A percentile compares a stretch with the other conserved stretches of the same genome.
Conservation (phyloP, 2,797 vertebrate genomes). For the Serranus cabrilla region DNA sequence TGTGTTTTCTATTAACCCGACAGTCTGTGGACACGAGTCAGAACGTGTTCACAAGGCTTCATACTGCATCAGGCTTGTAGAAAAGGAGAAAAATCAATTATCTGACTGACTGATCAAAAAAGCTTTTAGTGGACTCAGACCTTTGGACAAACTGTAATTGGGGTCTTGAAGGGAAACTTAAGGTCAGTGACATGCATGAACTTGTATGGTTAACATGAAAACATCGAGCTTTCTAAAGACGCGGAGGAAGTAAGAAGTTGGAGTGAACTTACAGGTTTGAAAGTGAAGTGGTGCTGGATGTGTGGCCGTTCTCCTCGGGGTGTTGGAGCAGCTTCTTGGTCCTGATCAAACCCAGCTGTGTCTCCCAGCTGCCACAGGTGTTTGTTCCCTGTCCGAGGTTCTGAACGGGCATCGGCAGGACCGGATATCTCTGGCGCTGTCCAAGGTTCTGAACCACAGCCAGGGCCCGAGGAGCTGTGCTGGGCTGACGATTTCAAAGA, state of each 20-base stretch:
- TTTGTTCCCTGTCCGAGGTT: conserved; percentile 20
- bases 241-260: too few species aligned
- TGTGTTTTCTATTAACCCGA: too few species aligned
- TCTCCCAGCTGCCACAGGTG: conserved; percentile 40
- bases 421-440: neutral
- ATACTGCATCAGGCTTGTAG: neutral
- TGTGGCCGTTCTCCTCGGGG: too few species aligned
- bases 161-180: neutral
- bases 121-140: neutral
- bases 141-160: conserved; percentile 5
- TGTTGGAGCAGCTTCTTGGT: conserved; percentile 13
- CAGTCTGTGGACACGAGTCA: too few species aligned
- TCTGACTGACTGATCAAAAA: too few species aligned
- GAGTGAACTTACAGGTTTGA: too few species aligned
- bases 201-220: neutral
- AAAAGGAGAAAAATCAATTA: too few species aligned
- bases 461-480: neutral
- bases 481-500: conserved; percentile 3
- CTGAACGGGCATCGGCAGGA: conserved; percentile 27
- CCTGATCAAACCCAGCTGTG: conserved; percentile 23
- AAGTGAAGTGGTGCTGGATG: too few species aligned
- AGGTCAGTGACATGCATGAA: neutral
- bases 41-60: neutral
- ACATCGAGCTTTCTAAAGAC: neutral
- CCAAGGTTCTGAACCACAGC: conserved; percentile 17